phyloP scores from a whole-genome alignment of 2,888 invertebrate species.

The Philaethria dido region DNA sequence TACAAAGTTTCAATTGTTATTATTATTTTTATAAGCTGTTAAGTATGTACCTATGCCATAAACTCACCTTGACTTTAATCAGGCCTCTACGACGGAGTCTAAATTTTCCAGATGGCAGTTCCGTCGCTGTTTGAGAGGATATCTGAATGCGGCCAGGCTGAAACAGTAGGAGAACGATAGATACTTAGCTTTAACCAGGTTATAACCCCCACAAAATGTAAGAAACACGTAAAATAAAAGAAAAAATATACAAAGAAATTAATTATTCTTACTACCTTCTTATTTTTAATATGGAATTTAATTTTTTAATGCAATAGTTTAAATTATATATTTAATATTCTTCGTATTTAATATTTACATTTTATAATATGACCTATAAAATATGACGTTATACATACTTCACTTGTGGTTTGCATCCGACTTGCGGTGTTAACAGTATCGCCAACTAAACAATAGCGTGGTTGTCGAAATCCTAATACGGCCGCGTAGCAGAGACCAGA shows the following conservation, averaged over 20 bases:
- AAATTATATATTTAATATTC: not conserved
- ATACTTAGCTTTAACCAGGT: too few relatives aligned
- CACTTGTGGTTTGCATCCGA: conserved; percentile 90
- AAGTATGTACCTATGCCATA: not conserved
- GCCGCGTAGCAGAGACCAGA: conserved; percentile 95
- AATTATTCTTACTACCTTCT: too few relatives aligned
- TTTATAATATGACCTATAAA: not conserved
- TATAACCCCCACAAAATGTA: too few relatives aligned
- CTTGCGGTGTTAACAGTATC: conserved; percentile 96
- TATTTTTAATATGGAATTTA: too few relatives aligned
- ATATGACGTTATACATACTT: conserved; percentile 52
- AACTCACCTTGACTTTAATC: conserved; percentile 89
- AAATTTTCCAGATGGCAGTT: conserved; percentile 87
- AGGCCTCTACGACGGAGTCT: conserved; percentile 88
- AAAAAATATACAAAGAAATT: too few relatives aligned
- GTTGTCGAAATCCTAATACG: conserved; percentile 92
- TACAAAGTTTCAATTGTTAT: too few relatives aligned
- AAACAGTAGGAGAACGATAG: conserved; percentile 33
- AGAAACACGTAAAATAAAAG: too few relatives aligned
- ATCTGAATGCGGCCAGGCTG: conserved; percentile 86
- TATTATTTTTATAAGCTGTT: not conserved
- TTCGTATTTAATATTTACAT: too few relatives aligned
- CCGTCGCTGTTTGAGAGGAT: conserved; percentile 87
- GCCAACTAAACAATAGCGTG: conserved; percentile 94
- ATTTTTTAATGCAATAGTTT: not conserved